These are phyloP conservation scores for Anoncus sp. DNA, from an alignment of 2,888 invertebrate species.

Conservation along the genomic window DNA sequence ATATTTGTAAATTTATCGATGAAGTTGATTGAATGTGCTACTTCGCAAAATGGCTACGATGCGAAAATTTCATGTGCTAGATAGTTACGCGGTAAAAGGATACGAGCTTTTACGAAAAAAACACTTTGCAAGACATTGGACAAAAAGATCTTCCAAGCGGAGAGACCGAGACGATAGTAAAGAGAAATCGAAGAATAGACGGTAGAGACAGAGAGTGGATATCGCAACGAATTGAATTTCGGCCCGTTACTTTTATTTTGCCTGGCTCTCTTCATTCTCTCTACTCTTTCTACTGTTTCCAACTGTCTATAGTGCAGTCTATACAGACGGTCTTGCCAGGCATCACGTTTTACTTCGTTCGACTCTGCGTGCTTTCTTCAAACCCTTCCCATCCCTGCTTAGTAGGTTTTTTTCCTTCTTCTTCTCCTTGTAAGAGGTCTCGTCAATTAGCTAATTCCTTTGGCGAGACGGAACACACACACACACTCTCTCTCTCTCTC, in stretches of 20 bases:
- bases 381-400: conserved; percentile 28
- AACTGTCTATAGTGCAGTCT: conserved; percentile 38
- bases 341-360: conserved; percentile 60
- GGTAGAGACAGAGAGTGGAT: conserved; percentile 53
- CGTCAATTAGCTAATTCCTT: conserved; percentile 80
- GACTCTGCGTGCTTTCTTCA: conserved; percentile 55
- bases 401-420: conserved; percentile 44
- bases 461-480: conserved; percentile 62
- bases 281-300: conserved; percentile 45
- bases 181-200: conserved; percentile 54
- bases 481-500: conserved; percentile 13
- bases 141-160: conserved; percentile 29
- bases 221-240: conserved; percentile 71
- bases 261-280: conserved; percentile 58
- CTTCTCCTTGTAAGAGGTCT: conserved; percentile 65
- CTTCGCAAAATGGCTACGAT: conserved; percentile 16
- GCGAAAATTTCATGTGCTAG: conserved; percentile 33
- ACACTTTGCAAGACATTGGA: conserved; percentile 51
- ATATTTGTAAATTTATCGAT: not conserved
- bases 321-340: conserved; percentile 36
- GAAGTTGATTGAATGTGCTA: conserved; percentile 16
- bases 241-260: conserved; percentile 70
- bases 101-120: conserved; percentile 37
- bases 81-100: conserved; percentile 34
- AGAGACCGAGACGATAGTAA: conserved; percentile 54